A percentile compares a stretch with the other conserved stretches of the same genome.
Evolutionary conservation across 2,888 invertebrate species (phyloP).

Genomic region (Leuctra nigra): DNA sequence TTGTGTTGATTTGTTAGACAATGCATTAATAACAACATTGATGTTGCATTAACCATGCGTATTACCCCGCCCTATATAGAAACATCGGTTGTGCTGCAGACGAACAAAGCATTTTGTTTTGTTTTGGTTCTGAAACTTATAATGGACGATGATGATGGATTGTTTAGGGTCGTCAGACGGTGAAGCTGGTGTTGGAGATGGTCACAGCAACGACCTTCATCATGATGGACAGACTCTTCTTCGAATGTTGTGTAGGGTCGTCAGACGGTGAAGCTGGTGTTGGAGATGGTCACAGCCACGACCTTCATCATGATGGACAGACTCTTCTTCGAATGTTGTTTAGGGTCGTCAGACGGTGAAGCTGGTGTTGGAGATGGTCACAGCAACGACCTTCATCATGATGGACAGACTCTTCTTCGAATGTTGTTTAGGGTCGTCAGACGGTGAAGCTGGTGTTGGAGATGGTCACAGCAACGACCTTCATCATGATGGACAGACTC

Average conservation of each 20-base stretch:
- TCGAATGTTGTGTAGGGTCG: slow-evolving; percentile 50
- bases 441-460: slow-evolving; percentile 58
- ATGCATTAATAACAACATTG: no score
- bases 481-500: slow-evolving; percentile 48
- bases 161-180: slow-evolving; percentile 46
- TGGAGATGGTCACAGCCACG: slow-evolving; percentile 62
- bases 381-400: slow-evolving; percentile 50
- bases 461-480: slow-evolving; percentile 55
- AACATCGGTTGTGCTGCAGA: no score
- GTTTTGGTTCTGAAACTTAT: no score
- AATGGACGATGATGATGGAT: no score
- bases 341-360: slow-evolving; percentile 50
- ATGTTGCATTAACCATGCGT: no score
- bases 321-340: slow-evolving; percentile 62
- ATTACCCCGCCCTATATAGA: no score
- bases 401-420: slow-evolving; percentile 57
- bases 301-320: slow-evolving; percentile 47
- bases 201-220: slow-evolving; percentile 54
- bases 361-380: slow-evolving; percentile 59
- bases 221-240: slow-evolving; percentile 52
- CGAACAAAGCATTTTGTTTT: no score
- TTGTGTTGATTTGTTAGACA: no score
- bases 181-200: slow-evolving; percentile 60
- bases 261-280: slow-evolving; percentile 52
- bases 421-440: slow-evolving; percentile 46